phyloP scores from a whole-genome alignment of 92 coral and sea anemone genomes.

The Galaxea fascicularis region DNA sequence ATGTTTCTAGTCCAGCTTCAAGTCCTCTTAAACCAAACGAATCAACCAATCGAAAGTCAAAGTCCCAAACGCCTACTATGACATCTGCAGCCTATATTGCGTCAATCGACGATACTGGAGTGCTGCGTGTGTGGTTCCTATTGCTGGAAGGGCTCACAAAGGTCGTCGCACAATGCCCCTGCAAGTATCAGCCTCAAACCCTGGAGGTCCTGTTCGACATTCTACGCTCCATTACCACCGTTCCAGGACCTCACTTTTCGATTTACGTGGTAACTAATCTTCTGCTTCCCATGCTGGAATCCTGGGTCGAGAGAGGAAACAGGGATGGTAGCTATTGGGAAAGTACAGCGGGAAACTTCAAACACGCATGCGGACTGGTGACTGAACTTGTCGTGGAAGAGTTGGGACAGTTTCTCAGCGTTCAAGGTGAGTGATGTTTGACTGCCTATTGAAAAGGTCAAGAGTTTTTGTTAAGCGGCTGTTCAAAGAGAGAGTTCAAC shows the following conservation, averaged over 20 bases:
- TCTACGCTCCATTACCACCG: constrained; percentile 86
- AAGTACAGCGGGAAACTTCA: constrained; percentile 97
- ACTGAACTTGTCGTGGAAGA: constrained; percentile 96
- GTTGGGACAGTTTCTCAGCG: constrained; percentile 90
- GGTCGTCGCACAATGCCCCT: constrained; percentile 96
- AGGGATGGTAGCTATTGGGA: constrained; percentile 95
- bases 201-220: constrained; percentile 95
- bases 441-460: background rate
- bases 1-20: constrained; percentile 57
- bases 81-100: constrained; percentile 85
- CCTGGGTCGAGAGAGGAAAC: constrained; percentile 96
- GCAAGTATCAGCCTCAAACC: constrained; percentile 97
- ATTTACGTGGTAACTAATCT: constrained; percentile 90
- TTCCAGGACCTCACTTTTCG: constrained; percentile 98
- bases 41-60: constrained; percentile 42
- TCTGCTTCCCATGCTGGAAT: constrained; percentile 93
- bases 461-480: background rate
- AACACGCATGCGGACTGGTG: constrained; percentile 99
- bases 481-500: background rate
- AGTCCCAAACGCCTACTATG: constrained; percentile 58
- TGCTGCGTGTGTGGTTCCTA: constrained; percentile 97
- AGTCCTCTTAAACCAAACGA: constrained; percentile 55
- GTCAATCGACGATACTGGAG: constrained; percentile 97
- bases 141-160: constrained; percentile 96
- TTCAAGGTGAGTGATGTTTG: constrained; percentile 72